phyloP scores from a whole-genome alignment of 2,797 vertebrate genomes.

The Scolopax bukidnonensis region DNA sequence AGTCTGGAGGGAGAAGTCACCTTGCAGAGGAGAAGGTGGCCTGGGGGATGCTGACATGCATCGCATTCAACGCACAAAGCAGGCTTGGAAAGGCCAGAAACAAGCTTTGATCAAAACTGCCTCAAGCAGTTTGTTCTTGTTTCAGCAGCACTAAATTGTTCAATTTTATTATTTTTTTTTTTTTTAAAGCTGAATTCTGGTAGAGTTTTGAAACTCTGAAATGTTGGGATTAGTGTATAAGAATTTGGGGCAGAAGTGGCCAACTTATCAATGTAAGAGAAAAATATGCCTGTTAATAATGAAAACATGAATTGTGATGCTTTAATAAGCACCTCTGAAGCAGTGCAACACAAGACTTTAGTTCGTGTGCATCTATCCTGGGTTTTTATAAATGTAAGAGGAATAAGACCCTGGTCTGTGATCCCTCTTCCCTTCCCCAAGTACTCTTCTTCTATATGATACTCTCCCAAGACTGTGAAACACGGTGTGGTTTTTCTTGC shows the following conservation, averaged over 20 bases:
- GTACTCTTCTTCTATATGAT: background rate
- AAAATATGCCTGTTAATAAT: background rate
- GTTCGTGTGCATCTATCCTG: background rate
- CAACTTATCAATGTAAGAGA: accelerated
- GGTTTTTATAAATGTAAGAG: background rate
- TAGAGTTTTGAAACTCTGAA: background rate
- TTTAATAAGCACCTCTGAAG: background rate
- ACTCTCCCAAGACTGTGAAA: background rate
- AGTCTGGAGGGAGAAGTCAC: background rate
- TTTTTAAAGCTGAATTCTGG: background rate
- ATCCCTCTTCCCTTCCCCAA: background rate
- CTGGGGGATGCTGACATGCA: background rate
- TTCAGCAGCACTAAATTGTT: background rate
- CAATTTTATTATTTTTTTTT: too few relatives aligned
- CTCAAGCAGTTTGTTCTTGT: background rate
- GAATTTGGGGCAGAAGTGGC: background rate
- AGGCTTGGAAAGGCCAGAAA: background rate
- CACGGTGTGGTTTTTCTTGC: background rate
- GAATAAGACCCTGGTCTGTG: background rate
- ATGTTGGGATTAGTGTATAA: background rate
- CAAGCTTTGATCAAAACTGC: accelerated
- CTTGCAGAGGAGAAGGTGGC: background rate
- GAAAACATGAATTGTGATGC: background rate
- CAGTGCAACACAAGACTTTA: background rate
- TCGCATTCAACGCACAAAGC: background rate